Percentiles rank a stretch among this genome's conserved stretches.
phyloP scores from a whole-genome alignment of 2,888 invertebrate genomes.

The Yponomeuta cagnagella region DNA sequence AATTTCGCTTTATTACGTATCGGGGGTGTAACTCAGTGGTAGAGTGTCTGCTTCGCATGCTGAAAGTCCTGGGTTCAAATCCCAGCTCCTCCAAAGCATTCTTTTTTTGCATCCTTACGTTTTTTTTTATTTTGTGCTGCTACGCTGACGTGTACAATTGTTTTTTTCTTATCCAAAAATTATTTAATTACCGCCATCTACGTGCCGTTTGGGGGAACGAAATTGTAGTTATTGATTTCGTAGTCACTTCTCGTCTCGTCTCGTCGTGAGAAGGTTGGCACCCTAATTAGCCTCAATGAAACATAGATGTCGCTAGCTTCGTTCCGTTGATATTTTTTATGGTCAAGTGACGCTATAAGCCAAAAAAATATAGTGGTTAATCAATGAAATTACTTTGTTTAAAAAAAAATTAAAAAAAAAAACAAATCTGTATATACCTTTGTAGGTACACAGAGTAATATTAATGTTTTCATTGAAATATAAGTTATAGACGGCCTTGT shows the following conservation, averaged over 20 bases:
- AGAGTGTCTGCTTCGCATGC: slow-evolving; percentile 72
- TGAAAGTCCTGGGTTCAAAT: slow-evolving; percentile 74
- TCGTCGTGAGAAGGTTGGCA: neutral
- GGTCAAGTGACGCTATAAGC: too few species aligned
- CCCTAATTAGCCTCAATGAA: neutral
- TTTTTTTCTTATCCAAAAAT: neutral
- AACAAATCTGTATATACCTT: too few species aligned
- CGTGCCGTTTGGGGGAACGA: neutral
- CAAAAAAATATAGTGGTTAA: too few species aligned
- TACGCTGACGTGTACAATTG: neutral
- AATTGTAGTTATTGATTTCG: neutral
- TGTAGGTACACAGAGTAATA: too few species aligned
- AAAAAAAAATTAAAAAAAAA: too few species aligned
- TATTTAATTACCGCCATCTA: neutral
- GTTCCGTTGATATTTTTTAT: neutral
- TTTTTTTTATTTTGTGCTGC: neutral
- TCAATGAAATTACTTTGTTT: too few species aligned
- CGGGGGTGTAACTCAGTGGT: slow-evolving; percentile 71
- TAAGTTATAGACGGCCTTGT: too few species aligned
- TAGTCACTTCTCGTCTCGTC: neutral
- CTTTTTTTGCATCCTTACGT: neutral
- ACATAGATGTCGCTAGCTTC: neutral
- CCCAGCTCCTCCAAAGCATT: slow-evolving; percentile 61
- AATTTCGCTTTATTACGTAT: slow-evolving; percentile 20
- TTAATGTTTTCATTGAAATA: too few species aligned